Percentiles rank a stretch among this genome's conserved stretches.
These are phyloP conservation scores for Cordilura impudica DNA, from an alignment of 2,888 invertebrate genomes.

Conservation along the genomic window DNA sequence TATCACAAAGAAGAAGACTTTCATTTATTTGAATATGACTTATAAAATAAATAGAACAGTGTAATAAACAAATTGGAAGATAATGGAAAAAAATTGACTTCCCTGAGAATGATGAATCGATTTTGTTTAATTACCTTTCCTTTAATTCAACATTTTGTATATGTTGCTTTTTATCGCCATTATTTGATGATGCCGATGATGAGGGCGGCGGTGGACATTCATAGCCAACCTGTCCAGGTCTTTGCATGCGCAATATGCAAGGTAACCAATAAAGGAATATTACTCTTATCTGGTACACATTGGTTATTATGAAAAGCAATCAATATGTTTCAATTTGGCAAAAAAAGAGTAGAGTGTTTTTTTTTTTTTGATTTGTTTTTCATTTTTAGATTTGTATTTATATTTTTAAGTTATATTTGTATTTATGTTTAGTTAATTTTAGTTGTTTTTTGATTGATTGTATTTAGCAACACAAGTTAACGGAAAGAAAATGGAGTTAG, in stretches of 20 bases:
- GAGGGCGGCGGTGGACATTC: slow-evolving; percentile 79
- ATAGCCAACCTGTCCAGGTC: slow-evolving; percentile 82
- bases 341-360: slow-evolving; percentile 32
- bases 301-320: slow-evolving; percentile 42
- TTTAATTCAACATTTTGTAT: slow-evolving; percentile 92
- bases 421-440: slow-evolving; percentile 32
- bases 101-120: background rate
- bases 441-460: slow-evolving; percentile 3
- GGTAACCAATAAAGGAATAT: slow-evolving; percentile 98
- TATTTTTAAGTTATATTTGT: slow-evolving; percentile 34
- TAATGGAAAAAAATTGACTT: background rate
- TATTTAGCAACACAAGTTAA: slow-evolving; percentile 1
- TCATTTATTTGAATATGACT: slow-evolving; percentile 3
- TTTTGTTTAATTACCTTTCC: slow-evolving; percentile 80
- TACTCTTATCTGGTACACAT: slow-evolving; percentile 85
- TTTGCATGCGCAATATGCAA: slow-evolving; percentile 96
- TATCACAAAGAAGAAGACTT: slow-evolving; percentile 72
- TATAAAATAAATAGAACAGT: background rate
- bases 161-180: slow-evolving; percentile 79
- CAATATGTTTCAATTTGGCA: slow-evolving; percentile 9
- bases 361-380: slow-evolving; percentile 26
- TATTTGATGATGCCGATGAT: slow-evolving; percentile 81
- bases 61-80: background rate
- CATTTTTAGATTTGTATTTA: background rate
- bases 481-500: background rate